Conservation (phyloP, 2,888 invertebrate genomes). For the Osmoderma eremita region DNA sequence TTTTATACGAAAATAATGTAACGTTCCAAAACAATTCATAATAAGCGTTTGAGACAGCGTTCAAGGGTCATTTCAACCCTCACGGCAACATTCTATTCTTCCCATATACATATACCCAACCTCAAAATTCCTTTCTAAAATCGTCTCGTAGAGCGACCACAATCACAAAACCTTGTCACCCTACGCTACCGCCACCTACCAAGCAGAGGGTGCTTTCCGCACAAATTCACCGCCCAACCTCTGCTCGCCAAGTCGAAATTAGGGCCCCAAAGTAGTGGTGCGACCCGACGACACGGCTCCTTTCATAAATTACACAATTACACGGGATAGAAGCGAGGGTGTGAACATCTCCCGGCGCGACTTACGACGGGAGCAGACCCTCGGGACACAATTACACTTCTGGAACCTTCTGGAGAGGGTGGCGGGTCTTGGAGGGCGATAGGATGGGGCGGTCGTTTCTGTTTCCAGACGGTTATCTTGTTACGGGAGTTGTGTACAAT, state of each 20-base stretch:
- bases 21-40: conserved; percentile 42
- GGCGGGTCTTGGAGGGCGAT: too few relatives aligned
- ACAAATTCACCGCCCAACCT: too few relatives aligned
- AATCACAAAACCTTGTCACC: too few relatives aligned
- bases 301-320: conserved; percentile 62
- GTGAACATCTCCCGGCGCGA: conserved; percentile 54
- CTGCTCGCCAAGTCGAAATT: conserved; percentile 46
- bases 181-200: too few relatives aligned
- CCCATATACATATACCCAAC: conserved; percentile 19
- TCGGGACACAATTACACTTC: too few relatives aligned
- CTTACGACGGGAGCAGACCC: not conserved
- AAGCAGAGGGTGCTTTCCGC: too few relatives aligned
- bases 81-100: too few relatives aligned
- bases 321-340: conserved; percentile 51
- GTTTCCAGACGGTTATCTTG: too few relatives aligned
- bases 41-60: conserved; percentile 27
- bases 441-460: too few relatives aligned
- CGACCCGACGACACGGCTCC: conserved; percentile 52
- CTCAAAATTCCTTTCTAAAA: not conserved
- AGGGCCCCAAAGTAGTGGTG: conserved; percentile 51
- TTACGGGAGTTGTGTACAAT: too few relatives aligned
- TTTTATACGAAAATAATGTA: conserved; percentile 31
- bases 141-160: too few relatives aligned
- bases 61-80: not conserved
- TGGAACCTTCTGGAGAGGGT: too few relatives aligned